phyloP scores from a whole-genome alignment of 2,888 invertebrate genomes.

The Sminthurides aquaticus region DNA sequence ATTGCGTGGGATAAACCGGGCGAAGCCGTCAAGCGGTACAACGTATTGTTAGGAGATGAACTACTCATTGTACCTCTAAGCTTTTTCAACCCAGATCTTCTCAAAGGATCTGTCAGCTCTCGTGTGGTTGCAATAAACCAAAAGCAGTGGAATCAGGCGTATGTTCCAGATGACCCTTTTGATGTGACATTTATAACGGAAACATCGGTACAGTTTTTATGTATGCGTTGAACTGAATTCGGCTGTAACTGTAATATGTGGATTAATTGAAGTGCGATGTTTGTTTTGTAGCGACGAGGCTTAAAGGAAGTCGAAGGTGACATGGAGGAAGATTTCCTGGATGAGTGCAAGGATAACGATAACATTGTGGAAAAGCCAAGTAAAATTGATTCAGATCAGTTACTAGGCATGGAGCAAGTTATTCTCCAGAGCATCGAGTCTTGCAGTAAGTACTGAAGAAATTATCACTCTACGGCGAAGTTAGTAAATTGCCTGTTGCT shows the following conservation, averaged over 20 bases:
- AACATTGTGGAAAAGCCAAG: conserved; percentile 26
- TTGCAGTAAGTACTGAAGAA: conserved; percentile 55
- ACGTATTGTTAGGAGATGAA: conserved; percentile 81
- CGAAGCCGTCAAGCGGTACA: conserved; percentile 62
- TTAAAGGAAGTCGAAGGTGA: conserved; percentile 56
- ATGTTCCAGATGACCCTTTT: conserved; percentile 75
- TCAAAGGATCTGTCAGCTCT: conserved; percentile 66
- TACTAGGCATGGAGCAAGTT: conserved; percentile 81
- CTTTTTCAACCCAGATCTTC: conserved; percentile 78
- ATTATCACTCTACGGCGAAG: neutral
- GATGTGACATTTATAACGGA: conserved; percentile 86
- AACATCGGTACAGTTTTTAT: conserved; percentile 64
- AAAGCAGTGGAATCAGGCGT: conserved; percentile 48
- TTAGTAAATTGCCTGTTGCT: neutral
- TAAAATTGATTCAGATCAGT: conserved; percentile 55
- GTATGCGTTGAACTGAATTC: neutral
- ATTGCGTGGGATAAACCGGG: conserved; percentile 68
- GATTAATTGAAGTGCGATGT: neutral
- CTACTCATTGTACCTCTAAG: conserved; percentile 83
- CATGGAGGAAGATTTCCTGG: conserved; percentile 64
- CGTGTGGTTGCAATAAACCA: conserved; percentile 60
- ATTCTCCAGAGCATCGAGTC: conserved; percentile 84
- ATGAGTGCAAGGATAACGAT: conserved; percentile 55
- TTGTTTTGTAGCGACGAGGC: conserved; percentile 52
- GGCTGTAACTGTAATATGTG: neutral